A percentile compares a stretch with the other conserved stretches of the same genome.
These are phyloP conservation scores for Rhinopithecus roxellana DNA, from an alignment of 2,113 vertebrate genomes.

Conservation along the genomic window DNA sequence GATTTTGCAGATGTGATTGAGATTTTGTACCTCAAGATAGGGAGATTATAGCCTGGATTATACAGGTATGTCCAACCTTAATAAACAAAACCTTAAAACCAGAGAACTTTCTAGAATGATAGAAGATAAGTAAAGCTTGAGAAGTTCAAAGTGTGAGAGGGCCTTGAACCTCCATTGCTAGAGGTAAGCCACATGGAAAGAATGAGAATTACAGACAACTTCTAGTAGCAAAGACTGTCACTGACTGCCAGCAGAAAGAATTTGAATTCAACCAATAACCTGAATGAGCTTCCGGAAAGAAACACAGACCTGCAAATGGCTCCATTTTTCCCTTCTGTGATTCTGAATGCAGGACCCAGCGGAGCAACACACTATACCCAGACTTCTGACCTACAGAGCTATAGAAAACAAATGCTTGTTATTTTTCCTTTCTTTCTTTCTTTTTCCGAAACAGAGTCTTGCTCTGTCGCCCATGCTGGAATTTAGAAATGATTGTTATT, in stretches of 20 bases:
- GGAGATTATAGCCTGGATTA: not conserved
- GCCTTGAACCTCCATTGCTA: too few species aligned
- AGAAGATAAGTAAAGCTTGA: not conserved
- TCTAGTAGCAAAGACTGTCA: not conserved
- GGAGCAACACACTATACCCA: not conserved
- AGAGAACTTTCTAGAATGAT: not conserved
- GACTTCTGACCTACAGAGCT: not conserved
- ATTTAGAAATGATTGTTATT: not conserved
- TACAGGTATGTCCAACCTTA: not conserved
- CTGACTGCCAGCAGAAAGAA: not conserved
- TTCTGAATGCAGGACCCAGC: not conserved
- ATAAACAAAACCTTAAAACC: not conserved
- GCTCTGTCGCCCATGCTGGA: too few species aligned
- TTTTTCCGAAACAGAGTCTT: too few species aligned
- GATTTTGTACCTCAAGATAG: fast-evolving
- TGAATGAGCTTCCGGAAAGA: not conserved
- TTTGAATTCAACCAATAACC: not conserved
- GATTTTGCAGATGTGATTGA: not conserved
- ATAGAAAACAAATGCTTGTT: not conserved
- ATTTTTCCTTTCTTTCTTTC: not conserved
- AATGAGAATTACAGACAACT: not conserved
- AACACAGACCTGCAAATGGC: not conserved
- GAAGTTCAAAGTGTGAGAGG: not conserved
- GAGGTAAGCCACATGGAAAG: not conserved
- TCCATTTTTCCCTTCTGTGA: not conserved